Base-by-base conservation (phyloP, 2,888 invertebrate genomes). In the Dioctria rufipes region DNA sequence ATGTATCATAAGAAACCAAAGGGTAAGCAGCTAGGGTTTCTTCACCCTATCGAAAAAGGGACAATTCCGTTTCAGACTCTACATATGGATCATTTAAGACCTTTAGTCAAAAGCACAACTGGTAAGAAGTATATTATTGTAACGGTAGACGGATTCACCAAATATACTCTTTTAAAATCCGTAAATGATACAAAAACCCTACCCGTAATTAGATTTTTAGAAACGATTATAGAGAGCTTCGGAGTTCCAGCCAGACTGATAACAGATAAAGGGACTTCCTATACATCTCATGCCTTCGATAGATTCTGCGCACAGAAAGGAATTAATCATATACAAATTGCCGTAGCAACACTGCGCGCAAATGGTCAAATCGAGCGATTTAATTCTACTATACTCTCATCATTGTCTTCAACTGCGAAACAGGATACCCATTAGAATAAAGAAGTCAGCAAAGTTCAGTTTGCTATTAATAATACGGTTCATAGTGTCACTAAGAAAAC, bases 301-400 rank as follows among this genome's bases (percentile, higher is more conserved):
- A 13, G 37, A 13, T 63, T 37, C 8, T 63, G 63, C n/a, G 40
- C 4, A 66, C 1, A 63, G 5, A 37, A 39, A 63, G 63, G 63
- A 25, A 63, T 63, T 25, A 37, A 39, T 4, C 63, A 63, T 13
- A 37, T 63, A 4, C 81, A 82, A 63, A 85, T 83, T 67, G 84
- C 85, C n/a, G 84, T 84, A 25, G 84, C 83, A 8, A 86, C 84
- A 3, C 85, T 85, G 2, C 80, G 85, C 69, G 85, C 85, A 3
- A 85, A 85, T 61, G 85, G 85, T 0, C 85, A 86, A 80, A 83
- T 85, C 4, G 85, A 85, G 58, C 78, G 85, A 40, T 82, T 83
- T 5, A 86, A 86, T 65, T 77, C 83, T 13, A 83, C 83, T 39
- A 84, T 85, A 58, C 80, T 83, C 42, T 60, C 80, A 4, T 83